Conservation (phyloP, 1,140 invertebrate species). For the Bombus superbus region DNA sequence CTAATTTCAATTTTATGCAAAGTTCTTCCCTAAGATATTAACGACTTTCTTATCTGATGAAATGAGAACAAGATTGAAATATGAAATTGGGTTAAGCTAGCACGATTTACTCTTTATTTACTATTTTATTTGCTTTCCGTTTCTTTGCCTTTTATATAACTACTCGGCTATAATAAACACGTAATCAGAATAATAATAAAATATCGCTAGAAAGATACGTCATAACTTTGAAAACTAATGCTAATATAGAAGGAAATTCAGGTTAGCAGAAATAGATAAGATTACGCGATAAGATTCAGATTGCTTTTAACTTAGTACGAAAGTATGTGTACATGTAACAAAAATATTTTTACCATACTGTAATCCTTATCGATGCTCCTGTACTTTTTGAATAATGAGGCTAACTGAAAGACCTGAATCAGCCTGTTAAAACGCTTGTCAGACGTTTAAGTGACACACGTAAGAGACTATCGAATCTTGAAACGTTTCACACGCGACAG, state of each 20-base stretch:
- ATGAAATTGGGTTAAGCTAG: not conserved
- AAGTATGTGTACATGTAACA: not conserved
- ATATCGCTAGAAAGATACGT: not conserved
- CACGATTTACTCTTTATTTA: not conserved
- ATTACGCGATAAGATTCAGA: not conserved
- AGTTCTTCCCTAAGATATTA: not conserved
- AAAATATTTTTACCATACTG: not conserved
- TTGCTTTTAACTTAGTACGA: not conserved
- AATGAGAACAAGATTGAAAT: not conserved
- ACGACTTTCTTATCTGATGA: not conserved
- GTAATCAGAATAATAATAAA: not conserved
- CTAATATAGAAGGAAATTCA: not conserved
- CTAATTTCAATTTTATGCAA: not conserved
- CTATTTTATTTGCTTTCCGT: not conserved
- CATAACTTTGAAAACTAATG: not conserved
- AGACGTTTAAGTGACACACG: not conserved
- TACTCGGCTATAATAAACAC: not conserved
- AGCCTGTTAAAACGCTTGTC: slow-evolving; percentile 1
- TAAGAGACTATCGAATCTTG: not conserved
- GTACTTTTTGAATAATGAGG: not conserved
- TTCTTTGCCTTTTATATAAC: not conserved
- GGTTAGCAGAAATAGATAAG: not conserved
- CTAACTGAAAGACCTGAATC: not conserved
- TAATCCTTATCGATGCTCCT: not conserved
- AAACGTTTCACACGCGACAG: not conserved